A percentile compares a stretch with the other conserved stretches of the same genome.
Evolutionary conservation across 2,797 vertebrate genomes (phyloP).

Genomic region (Atherinosoma microstoma): DNA sequence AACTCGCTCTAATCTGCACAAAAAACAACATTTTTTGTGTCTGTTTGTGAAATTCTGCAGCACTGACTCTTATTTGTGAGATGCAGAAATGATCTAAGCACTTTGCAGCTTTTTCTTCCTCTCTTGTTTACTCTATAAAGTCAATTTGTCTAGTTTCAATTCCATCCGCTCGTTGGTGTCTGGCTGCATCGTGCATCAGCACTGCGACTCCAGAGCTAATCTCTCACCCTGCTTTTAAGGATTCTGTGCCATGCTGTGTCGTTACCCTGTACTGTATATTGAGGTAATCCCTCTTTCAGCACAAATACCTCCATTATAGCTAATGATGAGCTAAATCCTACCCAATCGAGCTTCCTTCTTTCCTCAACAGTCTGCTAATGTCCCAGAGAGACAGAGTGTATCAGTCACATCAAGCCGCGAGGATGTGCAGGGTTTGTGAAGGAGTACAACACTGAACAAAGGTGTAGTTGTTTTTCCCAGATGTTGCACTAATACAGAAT

Average conservation of each 20-base stretch:
- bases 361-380: constrained; percentile 47
- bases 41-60: not conserved
- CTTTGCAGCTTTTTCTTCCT: constrained; percentile 14
- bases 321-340: constrained; percentile 63
- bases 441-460: no score
- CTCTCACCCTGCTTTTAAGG: constrained; percentile 36
- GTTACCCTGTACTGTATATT: constrained; percentile 40
- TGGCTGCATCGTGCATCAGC: constrained; percentile 25
- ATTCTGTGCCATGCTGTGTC: constrained; percentile 30
- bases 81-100: constrained; percentile 1
- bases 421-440: constrained; percentile 19
- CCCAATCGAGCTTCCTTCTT: constrained; percentile 36
- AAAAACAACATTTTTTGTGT: constrained; percentile 4
- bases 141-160: not conserved
- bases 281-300: constrained; percentile 66
- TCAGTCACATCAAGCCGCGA: constrained; percentile 28
- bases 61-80: not conserved
- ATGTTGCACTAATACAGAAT: not conserved
- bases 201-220: constrained; percentile 43
- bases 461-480: no score
- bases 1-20: constrained; percentile 15
- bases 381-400: constrained; percentile 27
- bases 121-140: not conserved
- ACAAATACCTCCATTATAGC: constrained; percentile 64
- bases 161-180: not conserved